These are phyloP conservation scores for Trachemys scripta DNA, from an alignment of 2,113 vertebrate genomes.

Conservation along the genomic window DNA sequence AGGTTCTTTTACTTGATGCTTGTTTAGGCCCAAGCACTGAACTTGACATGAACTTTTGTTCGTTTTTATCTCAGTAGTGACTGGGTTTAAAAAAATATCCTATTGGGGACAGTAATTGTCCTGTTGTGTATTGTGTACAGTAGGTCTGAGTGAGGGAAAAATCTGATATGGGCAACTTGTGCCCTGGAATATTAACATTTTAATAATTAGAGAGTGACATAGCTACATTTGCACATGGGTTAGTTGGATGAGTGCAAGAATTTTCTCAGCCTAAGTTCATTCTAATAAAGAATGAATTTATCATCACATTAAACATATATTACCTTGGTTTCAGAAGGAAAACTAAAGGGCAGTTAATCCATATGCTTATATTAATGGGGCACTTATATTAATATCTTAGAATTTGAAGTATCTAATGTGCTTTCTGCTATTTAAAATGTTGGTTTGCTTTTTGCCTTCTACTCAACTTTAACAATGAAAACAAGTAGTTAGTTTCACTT, in stretches of 20 bases:
- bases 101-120: conserved; percentile 38
- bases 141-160: conserved; percentile 23
- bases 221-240: conserved; percentile 44
- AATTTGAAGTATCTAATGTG: not conserved
- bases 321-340: not conserved
- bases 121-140: not conserved
- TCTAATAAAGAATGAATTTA: not conserved
- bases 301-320: not conserved
- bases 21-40: conserved; percentile 72
- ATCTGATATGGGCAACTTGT: not conserved
- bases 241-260: conserved; percentile 55
- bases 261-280: conserved; percentile 1
- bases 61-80: not conserved
- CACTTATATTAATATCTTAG: not conserved
- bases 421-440: conserved; percentile 34
- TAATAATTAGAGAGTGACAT: conserved; percentile 33
- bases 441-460: conserved; percentile 51
- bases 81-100: conserved; percentile 56
- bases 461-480: conserved; percentile 56
- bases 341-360: not conserved
- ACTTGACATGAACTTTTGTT: conserved; percentile 81
- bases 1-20: conserved; percentile 36
- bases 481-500: conserved; percentile 75
- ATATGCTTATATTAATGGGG: not conserved
- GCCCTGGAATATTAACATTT: not conserved